phyloP scores from a whole-genome alignment of 2,888 invertebrate genomes.

The Megaustenia siamemsis region DNA sequence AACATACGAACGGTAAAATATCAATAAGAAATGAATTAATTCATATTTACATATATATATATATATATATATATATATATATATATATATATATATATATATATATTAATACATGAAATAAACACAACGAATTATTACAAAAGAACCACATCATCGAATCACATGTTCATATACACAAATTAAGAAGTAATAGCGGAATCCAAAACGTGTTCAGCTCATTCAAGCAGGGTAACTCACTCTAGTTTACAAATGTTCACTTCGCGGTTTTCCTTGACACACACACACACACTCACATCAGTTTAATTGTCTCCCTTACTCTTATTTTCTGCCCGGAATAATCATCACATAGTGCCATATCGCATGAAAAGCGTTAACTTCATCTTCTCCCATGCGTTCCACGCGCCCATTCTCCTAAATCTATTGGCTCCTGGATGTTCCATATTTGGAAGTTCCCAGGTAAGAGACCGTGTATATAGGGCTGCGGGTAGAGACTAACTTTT shows the following conservation, averaged over 20 bases:
- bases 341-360: not conserved
- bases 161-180: too few species aligned
- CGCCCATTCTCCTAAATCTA: slow-evolving; percentile 18
- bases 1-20: too few species aligned
- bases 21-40: too few species aligned
- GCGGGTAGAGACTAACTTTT: not conserved
- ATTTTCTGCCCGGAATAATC: not conserved
- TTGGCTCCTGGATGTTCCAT: slow-evolving; percentile 31
- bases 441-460: slow-evolving; percentile 43
- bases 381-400: not conserved
- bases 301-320: not conserved
- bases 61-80: too few species aligned
- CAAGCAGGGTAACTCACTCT: not conserved
- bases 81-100: too few species aligned
- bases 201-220: not conserved
- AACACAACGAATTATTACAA: too few species aligned
- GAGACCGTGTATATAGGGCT: not conserved
- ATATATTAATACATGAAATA: too few species aligned
- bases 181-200: not conserved
- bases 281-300: not conserved
- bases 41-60: too few species aligned
- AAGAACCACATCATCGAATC: too few species aligned
- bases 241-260: not conserved
- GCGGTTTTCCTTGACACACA: not conserved
- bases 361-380: not conserved